Conservation (phyloP, 1,140 invertebrate species). For the Brachionus koreanus region DNA sequence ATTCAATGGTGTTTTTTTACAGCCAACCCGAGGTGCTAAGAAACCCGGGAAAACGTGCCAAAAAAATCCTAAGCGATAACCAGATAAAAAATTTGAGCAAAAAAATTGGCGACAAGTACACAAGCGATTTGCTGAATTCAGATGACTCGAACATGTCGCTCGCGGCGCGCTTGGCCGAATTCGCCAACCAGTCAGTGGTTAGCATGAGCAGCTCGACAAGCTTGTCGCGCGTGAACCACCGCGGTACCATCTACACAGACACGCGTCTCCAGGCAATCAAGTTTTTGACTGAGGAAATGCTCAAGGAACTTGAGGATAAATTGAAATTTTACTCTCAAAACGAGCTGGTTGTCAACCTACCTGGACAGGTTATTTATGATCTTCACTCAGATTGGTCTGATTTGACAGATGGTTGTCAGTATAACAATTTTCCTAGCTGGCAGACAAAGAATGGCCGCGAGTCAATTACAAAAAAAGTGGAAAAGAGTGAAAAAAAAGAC, state of each 20-base stretch:
- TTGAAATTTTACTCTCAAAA: background rate
- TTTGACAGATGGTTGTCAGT: constrained; percentile 24
- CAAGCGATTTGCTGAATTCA: background rate
- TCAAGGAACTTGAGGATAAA: constrained; percentile 19
- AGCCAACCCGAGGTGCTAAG: background rate
- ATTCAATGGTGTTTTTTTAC: constrained; percentile 7
- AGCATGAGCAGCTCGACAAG: background rate
- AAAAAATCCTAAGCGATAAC: constrained; percentile 2
- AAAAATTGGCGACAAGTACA: constrained; percentile 8
- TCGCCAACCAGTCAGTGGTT: background rate
- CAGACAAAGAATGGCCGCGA: constrained; percentile 38
- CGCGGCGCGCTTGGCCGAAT: constrained; percentile 9
- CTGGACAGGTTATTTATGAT: constrained; percentile 15
- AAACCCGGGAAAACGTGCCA: background rate
- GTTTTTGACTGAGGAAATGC: constrained; percentile 30
- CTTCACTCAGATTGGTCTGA: constrained; percentile 40
- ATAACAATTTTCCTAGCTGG: constrained; percentile 5
- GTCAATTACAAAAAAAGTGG: background rate
- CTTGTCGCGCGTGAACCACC: background rate
- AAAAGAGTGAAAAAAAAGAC: constrained; percentile 3
- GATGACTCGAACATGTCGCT: background rate
- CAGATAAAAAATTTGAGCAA: constrained; percentile 10
- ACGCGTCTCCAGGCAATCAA: constrained; percentile 10
- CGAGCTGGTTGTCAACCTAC: background rate
- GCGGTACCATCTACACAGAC: constrained; percentile 19